phyloP scores from a whole-genome alignment of 2,888 invertebrate genomes.

The Pomacea canaliculata region DNA sequence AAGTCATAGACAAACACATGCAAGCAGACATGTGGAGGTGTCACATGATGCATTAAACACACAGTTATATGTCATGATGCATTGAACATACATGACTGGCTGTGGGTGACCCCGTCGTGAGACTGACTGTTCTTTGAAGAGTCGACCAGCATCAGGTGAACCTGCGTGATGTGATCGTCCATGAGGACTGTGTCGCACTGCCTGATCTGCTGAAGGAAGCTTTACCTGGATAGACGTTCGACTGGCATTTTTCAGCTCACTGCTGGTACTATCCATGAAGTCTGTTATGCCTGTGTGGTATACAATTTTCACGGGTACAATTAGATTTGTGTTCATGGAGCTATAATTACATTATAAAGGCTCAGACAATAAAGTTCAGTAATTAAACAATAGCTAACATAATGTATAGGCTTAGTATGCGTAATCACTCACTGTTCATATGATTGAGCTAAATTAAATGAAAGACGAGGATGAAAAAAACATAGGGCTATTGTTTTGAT shows the following conservation, averaged over 20 bases:
- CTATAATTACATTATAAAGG: too few species aligned
- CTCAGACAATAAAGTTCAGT: too few species aligned
- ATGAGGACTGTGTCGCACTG: slow-evolving; percentile 35
- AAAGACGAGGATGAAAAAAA: too few species aligned
- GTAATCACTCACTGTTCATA: too few species aligned
- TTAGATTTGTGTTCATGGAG: background rate
- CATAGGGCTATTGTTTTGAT: too few species aligned
- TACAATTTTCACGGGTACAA: background rate
- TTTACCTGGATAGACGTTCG: slow-evolving; percentile 61
- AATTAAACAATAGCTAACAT: too few species aligned
- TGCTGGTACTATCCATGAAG: background rate
- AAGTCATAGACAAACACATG: too few species aligned
- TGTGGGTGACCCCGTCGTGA: slow-evolving; percentile 28
- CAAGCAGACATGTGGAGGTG: too few species aligned
- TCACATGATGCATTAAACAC: too few species aligned
- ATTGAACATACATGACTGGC: slow-evolving; percentile 11
- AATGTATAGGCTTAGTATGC: too few species aligned
- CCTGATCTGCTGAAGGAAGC: slow-evolving; percentile 50
- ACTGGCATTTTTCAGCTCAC: slow-evolving; percentile 38
- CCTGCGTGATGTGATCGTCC: slow-evolving; percentile 25
- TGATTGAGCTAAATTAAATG: too few species aligned
- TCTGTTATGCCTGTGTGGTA: background rate
- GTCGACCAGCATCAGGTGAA: slow-evolving; percentile 30
- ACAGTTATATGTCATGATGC: too few species aligned
- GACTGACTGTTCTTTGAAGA: slow-evolving; percentile 40